Percentiles rank a stretch among this genome's conserved stretches.
Evolutionary conservation across 2,797 vertebrate genomes (phyloP).

Genomic region (Tinamus major): DNA sequence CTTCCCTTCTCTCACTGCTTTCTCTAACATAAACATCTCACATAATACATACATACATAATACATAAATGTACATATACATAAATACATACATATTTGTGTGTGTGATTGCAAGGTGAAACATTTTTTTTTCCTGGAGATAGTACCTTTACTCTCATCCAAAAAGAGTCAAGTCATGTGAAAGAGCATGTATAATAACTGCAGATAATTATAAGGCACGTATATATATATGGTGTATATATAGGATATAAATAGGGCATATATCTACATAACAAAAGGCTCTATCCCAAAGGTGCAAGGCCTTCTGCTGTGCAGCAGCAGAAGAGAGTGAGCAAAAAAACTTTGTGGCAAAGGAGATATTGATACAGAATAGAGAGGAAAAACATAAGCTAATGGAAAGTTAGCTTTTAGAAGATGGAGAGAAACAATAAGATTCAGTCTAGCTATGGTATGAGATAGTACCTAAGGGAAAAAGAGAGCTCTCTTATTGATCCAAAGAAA

Average conservation of each 20-base stretch:
- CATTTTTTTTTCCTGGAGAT: background rate
- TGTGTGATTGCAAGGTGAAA: background rate
- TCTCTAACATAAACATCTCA: rapidly evolving
- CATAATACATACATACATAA: background rate
- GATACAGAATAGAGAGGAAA: background rate
- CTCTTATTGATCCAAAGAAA: background rate
- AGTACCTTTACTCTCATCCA: background rate
- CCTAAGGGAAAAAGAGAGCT: background rate
- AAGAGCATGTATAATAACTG: background rate
- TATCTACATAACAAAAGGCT: background rate
- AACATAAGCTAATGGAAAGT: background rate
- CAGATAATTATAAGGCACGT: background rate
- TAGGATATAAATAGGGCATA: background rate
- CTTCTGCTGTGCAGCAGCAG: background rate
- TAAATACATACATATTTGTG: background rate
- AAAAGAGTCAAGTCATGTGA: background rate
- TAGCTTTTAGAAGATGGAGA: background rate
- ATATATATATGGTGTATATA: background rate
- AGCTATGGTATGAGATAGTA: background rate
- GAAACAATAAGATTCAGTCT: background rate
- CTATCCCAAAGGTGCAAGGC: background rate
- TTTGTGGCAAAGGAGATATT: background rate
- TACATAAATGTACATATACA: background rate
- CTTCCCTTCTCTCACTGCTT: background rate
- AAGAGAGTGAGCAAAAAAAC: background rate